Evolutionary conservation across 2,797 vertebrate species (phyloP), one percentile per base, ranked within the genome.

Genomic region (Denticeps clupeoides): DNA sequence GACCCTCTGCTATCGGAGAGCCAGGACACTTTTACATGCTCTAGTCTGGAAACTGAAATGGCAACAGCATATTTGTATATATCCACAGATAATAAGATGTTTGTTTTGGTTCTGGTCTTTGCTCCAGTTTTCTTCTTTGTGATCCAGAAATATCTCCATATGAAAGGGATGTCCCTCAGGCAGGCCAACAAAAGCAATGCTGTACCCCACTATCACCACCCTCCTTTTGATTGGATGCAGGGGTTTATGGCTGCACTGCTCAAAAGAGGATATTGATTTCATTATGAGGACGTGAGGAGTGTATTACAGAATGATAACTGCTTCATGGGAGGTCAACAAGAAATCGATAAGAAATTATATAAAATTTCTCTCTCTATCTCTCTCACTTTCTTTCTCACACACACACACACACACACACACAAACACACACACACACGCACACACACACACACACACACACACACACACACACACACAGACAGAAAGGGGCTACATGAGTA

Each of bases 301-400:
- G 74, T 77, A 82, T 86, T 83, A 83, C 80, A 79, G 70, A 81
- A 84, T 81, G 80, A 84, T 82, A 81, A 82, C 72, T 81, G 73
- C 77, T 82, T 83, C 79, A 80, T 79, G 78, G 73, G 79, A 81
- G 82, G 82, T 84, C 82, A 85, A 85, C 82, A 85, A 84, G 77
- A 80, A 84, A 86, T 86, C 84, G 72, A 86, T 86, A 82, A 60
- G 64, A 84, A 86, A 83, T 82, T 77, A 83, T 78, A 79, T 85
- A 78, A 82, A 68, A 62, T 68, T 69, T 70, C 75, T 63, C 56
- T 69, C n/a, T n/a, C n/a, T n/a, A n/a, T n/a, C n/a, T n/a, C n/a
- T n/a, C n/a, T n/a, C n/a, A n/a, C n/a, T n/a, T n/a, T n/a, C n/a
- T n/a, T n/a, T n/a, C n/a, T n/a, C n/a, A n/a, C n/a, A n/a, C 70